phyloP scores from a whole-genome alignment of 2,113 vertebrate genomes.

The Thermophis baileyi region DNA sequence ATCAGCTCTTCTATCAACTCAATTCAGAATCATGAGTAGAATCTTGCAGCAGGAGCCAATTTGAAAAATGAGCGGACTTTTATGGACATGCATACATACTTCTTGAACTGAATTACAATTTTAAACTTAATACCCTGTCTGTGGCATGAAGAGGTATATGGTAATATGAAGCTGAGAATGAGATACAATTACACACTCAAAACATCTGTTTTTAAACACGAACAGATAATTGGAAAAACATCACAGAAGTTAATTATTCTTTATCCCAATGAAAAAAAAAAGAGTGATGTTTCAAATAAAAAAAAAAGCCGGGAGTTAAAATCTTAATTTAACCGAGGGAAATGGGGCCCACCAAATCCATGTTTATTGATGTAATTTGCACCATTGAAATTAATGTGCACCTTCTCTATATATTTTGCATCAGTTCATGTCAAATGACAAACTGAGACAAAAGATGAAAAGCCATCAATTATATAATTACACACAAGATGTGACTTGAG shows the following conservation, averaged over 20 bases:
- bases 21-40: not conserved
- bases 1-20: not conserved
- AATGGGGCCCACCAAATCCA: not conserved
- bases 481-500: not conserved
- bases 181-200: not conserved
- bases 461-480: not conserved
- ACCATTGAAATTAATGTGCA: not conserved
- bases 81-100: not conserved
- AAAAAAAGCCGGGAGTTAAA: not conserved
- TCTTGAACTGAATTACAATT: not conserved
- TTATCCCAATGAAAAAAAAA: not conserved
- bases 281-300: not conserved
- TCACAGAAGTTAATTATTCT: constrained; percentile 12
- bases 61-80: not conserved
- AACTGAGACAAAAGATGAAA: not conserved
- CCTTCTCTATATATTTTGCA: not conserved
- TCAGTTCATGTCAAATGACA: not conserved
- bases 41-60: not conserved
- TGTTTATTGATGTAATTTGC: not conserved
- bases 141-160: not conserved
- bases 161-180: not conserved
- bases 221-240: constrained; percentile 52
- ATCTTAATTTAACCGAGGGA: not conserved
- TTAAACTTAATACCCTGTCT: not conserved
- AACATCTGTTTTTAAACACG: not conserved